Evolutionary conservation across 92 coral and sea anemone species (phyloP).

Genomic region (Chrysogorgia sp.): DNA sequence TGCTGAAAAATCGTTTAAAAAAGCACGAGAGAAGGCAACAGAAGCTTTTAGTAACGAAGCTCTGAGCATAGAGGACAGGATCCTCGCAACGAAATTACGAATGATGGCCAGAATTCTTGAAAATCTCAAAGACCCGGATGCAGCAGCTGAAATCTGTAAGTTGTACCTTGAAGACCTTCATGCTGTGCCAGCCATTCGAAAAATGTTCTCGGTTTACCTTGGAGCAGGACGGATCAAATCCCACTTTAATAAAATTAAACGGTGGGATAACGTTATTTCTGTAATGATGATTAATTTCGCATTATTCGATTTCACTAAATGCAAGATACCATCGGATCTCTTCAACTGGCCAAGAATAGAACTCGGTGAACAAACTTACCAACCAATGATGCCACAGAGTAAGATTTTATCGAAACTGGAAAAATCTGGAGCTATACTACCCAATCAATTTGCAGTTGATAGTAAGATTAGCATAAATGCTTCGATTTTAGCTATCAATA

Average conservation of each 20-base stretch:
- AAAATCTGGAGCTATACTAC: no score
- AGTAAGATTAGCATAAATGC: no score
- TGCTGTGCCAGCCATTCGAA: constrained; percentile 40
- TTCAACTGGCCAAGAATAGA: no score
- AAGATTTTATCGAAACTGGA: no score
- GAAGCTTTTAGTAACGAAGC: constrained; percentile 62
- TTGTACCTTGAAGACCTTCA: constrained; percentile 50
- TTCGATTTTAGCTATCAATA: no score
- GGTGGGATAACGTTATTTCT: constrained; percentile 32
- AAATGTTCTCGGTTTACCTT: constrained; percentile 5
- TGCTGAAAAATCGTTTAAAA: constrained; percentile 49
- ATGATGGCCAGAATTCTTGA: constrained; percentile 64
- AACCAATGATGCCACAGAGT: no score
- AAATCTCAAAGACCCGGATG: constrained; percentile 13
- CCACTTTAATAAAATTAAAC: constrained; percentile 32
- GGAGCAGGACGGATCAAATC: constrained; percentile 4
- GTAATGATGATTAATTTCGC: constrained; percentile 39
- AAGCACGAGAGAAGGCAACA: constrained; percentile 58
- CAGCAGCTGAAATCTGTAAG: constrained; percentile 40
- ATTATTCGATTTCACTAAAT: constrained; percentile 25
- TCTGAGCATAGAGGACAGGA: constrained; percentile 48
- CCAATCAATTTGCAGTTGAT: no score
- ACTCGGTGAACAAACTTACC: no score
- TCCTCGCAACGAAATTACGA: constrained; percentile 56
- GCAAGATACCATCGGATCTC: no score